Conservation (phyloP, 2,888 invertebrate genomes). For the Stegophylla sp. region DNA sequence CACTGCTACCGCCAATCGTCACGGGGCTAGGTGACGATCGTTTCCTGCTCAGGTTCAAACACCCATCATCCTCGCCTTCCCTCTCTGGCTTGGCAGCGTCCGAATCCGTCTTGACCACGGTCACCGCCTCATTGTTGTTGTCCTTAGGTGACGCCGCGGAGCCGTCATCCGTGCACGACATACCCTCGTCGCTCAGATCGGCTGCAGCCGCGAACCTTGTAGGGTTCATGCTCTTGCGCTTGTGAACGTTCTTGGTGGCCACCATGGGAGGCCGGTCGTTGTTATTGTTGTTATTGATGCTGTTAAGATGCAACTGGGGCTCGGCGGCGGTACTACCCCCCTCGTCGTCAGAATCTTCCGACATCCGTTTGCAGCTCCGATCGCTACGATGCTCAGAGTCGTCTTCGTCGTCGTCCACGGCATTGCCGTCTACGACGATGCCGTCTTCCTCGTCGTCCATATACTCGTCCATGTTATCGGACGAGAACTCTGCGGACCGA, state of each 20-base stretch:
- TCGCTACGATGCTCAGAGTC: slow-evolving; percentile 61
- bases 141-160: slow-evolving; percentile 53
- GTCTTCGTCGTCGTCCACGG: slow-evolving; percentile 74
- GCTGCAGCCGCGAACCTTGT: slow-evolving; percentile 67
- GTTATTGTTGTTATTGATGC: slow-evolving; percentile 68
- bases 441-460: slow-evolving; percentile 71
- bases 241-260: slow-evolving; percentile 76
- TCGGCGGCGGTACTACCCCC: slow-evolving; percentile 69
- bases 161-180: slow-evolving; percentile 58
- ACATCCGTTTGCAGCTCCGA: slow-evolving; percentile 69
- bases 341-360: slow-evolving; percentile 69
- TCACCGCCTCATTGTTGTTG: slow-evolving; percentile 7
- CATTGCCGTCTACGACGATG: slow-evolving; percentile 71
- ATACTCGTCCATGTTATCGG: slow-evolving; percentile 65
- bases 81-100: too few relatives aligned
- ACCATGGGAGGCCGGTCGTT: slow-evolving; percentile 68
- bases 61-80: slow-evolving; percentile 56
- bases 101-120: background rate
- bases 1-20: background rate
- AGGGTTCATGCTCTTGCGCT: slow-evolving; percentile 88
- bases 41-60: slow-evolving; percentile 57
- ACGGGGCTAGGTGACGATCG: slow-evolving; percentile 19
- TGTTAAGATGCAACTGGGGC: slow-evolving; percentile 67
- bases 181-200: slow-evolving; percentile 58
- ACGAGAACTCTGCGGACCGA: slow-evolving; percentile 65